Base-by-base conservation (phyloP, 2,113 vertebrate genomes). In the Bothrops jararaca region DNA sequence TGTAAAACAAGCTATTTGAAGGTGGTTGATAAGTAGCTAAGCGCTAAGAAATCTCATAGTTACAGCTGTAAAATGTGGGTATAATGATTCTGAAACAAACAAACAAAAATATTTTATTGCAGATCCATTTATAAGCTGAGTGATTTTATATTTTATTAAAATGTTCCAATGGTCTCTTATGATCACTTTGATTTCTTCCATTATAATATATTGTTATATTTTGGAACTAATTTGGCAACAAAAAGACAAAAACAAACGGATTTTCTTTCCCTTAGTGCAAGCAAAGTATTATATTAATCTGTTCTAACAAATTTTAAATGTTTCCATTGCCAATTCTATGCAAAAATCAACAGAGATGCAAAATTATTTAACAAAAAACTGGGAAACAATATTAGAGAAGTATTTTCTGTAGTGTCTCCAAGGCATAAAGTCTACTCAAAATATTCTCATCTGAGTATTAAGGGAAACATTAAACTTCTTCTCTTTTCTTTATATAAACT, bases 51-150 rank as follows among this genome's bases (percentile, higher is more conserved):
- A 93, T 80, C 93, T 96, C 94, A 96, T 93, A 97, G 95, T 94
- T 95, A 94, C 95, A 96, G 95, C 94, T 96, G 94, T 95, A 97
- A 95, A 96, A 95, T 97, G 60, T 95, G 96, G 96, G 94, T 96
- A 95, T 96, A 95, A 91, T 96, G 96, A 97, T 97, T 96, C 95
- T 85, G 92, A 97, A 96, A 93, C 89, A 80, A 80, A 69, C 60
- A 69, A 69, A 80, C 96, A 95, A 95, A 97, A 97, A 96, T 96
- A 0, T 95, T 95, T 96, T 97, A 96, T 95, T 96, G 95, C 94
- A 95, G 2, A 0, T 93, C 95, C 92, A 95, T 95, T 96, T 48
- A 97, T 92, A 96, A 95, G 93, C 93, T 93, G 93, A 92, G 92
- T 86, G 90, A 95, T 95, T 53, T 95, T 18, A 89, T 53, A 53